Conservation (phyloP, 2,888 invertebrate species). For the Leucozona laternaria region DNA sequence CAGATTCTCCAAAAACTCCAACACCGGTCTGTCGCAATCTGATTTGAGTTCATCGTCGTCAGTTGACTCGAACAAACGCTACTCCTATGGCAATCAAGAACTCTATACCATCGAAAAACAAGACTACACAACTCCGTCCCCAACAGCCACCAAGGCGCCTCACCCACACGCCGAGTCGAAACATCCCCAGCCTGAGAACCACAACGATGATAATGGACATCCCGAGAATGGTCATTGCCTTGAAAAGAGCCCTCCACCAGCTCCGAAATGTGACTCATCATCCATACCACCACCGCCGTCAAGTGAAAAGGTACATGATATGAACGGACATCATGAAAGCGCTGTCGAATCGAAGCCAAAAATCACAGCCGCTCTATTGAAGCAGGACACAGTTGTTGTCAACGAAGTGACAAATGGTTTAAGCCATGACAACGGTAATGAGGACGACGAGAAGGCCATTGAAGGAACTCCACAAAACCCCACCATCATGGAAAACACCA, state of each 20-base stretch:
- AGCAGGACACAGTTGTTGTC: slow-evolving; percentile 86
- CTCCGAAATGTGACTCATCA: slow-evolving; percentile 41
- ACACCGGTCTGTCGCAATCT: slow-evolving; percentile 92
- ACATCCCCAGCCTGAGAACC: slow-evolving; percentile 71
- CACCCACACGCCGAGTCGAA: slow-evolving; percentile 72
- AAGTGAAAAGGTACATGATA: slow-evolving; percentile 78
- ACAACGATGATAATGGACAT: slow-evolving; percentile 78
- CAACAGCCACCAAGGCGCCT: slow-evolving; percentile 73
- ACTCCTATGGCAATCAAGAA: slow-evolving; percentile 92
- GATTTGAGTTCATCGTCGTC: slow-evolving; percentile 90
- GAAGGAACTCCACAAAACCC: slow-evolving; percentile 77
- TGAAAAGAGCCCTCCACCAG: slow-evolving; percentile 51
- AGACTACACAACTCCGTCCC: slow-evolving; percentile 85
- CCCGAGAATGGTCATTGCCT: slow-evolving; percentile 78
- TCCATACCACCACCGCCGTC: slow-evolving; percentile 45
- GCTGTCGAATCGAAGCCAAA: slow-evolving; percentile 86
- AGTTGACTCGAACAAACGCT: slow-evolving; percentile 89
- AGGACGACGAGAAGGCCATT: slow-evolving; percentile 78
- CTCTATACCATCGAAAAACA: slow-evolving; percentile 90
- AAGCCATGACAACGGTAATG: slow-evolving; percentile 84
- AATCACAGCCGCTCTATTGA: slow-evolving; percentile 89
- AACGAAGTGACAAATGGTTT: slow-evolving; percentile 67
- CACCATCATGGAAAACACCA: slow-evolving; percentile 42
- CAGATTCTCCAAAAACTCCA: slow-evolving; percentile 84
- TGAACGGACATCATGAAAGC: slow-evolving; percentile 83